Base-by-base conservation (phyloP, 2,888 invertebrate genomes). In the Dinocampus coccinellae region DNA sequence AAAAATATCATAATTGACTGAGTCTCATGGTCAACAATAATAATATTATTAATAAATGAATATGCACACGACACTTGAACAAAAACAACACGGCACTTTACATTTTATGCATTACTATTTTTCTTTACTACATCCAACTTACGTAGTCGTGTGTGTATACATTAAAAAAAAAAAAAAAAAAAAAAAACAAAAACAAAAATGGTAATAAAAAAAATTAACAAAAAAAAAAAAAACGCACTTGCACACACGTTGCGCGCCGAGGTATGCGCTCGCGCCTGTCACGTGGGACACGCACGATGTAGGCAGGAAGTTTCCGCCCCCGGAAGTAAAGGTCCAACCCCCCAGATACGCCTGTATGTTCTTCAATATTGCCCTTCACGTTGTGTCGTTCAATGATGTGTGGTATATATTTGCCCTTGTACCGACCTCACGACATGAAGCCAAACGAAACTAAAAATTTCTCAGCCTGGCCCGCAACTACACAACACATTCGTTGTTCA, bases 281-380 rank as follows among this genome's bases (percentile, higher is more conserved):
- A 73, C 72, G 70, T 69, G 73, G 68, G 73, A 73, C 73, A 68
- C 69, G 66, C 72, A 71, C 75, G 58, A 57, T 55, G 66, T 71
- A 60, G 64, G 73, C 72, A 77, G 78, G 77, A 76, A 78, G 75
- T 81, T 58, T 73, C 76, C 77, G 73, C 75, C 75, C 77, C 76
- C 77, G 78, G 79, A 78, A 80, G 73, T 70, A 66, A 62, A 75
- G 61, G 73, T 57, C 74, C 73, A 73, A 69, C 70, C 74, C 72
- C 73, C 74, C 70, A 60, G 66, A 69, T 58, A 69, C 70, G 71
- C 76, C 73, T 68, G 60, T 34, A 22, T 9, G 26, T 20, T 22
- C 55, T 36, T 55, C 7, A 36, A 55, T 47, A 29, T 33, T 63
- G 7, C 42, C 29, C 29, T 63, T 47, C 22, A 39, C 36, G 9